A percentile compares a stretch with the other conserved stretches of the same genome.
Conservation (phyloP, 2,797 vertebrate species). For the Chrysocyon brachyurus region DNA sequence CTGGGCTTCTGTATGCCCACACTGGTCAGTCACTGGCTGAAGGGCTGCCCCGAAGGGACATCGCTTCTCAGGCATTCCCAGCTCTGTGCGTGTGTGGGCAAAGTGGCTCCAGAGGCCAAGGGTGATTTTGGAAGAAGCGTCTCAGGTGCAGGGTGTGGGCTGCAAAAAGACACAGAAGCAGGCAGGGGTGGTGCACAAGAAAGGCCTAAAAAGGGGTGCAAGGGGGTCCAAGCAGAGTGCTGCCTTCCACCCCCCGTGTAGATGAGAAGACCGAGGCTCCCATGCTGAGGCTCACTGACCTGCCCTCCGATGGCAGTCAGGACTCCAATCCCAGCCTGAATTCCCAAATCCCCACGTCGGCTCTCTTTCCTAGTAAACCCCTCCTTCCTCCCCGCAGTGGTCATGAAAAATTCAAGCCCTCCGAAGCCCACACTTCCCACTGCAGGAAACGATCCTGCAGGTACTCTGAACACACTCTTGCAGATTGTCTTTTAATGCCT, state of each 20-base stretch:
- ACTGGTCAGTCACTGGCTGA: not conserved
- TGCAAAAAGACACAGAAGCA: not conserved
- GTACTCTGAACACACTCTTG: fast-evolving
- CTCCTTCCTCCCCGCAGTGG: not conserved
- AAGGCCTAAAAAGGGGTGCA: not conserved
- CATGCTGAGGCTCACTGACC: not conserved
- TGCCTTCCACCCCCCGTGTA: not conserved
- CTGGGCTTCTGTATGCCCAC: not conserved
- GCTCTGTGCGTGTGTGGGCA: not conserved
- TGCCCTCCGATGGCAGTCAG: not conserved
- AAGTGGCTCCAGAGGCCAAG: not conserved
- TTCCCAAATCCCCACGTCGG: not conserved
- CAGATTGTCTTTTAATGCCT: constrained; percentile 4
- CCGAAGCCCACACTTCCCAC: not conserved
- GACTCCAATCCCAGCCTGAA: not conserved
- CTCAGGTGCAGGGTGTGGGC: fast-evolving
- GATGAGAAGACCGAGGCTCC: not conserved
- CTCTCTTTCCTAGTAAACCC: not conserved
- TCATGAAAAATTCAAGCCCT: not conserved
- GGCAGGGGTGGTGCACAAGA: fast-evolving
- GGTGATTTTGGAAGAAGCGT: not conserved
- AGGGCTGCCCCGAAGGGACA: not conserved
- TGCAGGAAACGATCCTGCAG: not conserved
- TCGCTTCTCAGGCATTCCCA: not conserved
- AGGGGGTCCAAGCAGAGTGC: fast-evolving